Evolutionary conservation across 2,797 vertebrate genomes (phyloP), one percentile per base, ranked within the genome.

Genomic region (Labroides dimidiatus): DNA sequence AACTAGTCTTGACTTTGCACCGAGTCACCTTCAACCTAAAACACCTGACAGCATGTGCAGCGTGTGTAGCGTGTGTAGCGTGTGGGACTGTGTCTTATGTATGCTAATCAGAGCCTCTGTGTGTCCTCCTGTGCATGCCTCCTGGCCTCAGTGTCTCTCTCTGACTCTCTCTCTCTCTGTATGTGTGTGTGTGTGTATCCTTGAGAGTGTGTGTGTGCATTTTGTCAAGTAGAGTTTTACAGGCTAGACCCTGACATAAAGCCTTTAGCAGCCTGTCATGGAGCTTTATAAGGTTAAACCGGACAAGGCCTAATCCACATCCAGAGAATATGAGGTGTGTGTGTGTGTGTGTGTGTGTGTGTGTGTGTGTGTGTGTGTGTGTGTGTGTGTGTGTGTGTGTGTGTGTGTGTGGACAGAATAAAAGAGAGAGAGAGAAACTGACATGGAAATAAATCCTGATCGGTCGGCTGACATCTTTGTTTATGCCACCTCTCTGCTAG

Each of bases 281-380:
- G 75, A 72, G 72, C 68, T 90, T 90, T 88, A 89, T 80, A 80
- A 89, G 85, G 89, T 89, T 88, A 81, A 89, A 91, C 75, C 11
- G 48, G 84, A 75, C 82, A 84, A 71, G 73, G 50, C 75, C 66
- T 87, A 82, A 87, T 87, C 78, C 84, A 82, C 49, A 61, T 43
- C 41, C 24, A 51, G 13, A 71, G 64, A 79, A 76, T 69, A 55
- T 23, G 51, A 64, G 33, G 57, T 57, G 73, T 69, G 60, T 60
- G 37, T 39, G 37, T 39, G 37, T 2, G 37, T 39, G 37, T 1
- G 37, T 2, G 37, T 39, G 11, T 39, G 37, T 39, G 37, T 39
- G 37, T 39, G 37, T 39, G 2, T 39, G 1, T 39, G 11, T 39
- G 51, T 16, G 39, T 57, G 33, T 23, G 27, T 67, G 15, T 39